phyloP scores from a whole-genome alignment of 2,113 vertebrate genomes.

The Oreochromis niloticus region DNA sequence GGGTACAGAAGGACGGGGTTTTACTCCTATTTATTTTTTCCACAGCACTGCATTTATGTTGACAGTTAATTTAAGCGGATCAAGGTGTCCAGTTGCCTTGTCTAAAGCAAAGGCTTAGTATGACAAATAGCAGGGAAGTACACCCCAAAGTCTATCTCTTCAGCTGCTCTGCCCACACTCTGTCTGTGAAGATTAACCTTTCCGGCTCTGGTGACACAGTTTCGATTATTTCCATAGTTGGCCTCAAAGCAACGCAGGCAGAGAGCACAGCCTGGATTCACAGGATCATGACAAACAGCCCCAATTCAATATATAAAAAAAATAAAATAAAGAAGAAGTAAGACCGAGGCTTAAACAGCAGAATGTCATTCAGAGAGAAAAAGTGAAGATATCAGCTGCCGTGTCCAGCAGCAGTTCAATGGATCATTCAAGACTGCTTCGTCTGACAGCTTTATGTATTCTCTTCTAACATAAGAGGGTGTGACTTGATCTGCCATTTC shows the following conservation, averaged over 20 bases:
- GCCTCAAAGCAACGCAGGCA: not conserved
- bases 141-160: conserved; percentile 59
- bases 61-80: conserved; percentile 72
- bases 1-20: not conserved
- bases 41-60: conserved; percentile 57
- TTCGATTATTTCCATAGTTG: conserved; percentile 57
- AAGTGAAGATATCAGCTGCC: not conserved
- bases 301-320: conserved; percentile 7
- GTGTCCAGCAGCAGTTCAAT: not conserved
- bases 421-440: not conserved
- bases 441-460: not conserved
- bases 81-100: conserved; percentile 63
- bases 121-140: conserved; percentile 65
- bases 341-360: not conserved
- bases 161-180: conserved; percentile 48
- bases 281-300: conserved; percentile 17
- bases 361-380: not conserved
- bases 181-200: conserved; percentile 66
- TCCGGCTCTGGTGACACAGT: conserved; percentile 41
- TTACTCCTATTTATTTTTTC: conserved; percentile 49
- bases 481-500: not conserved
- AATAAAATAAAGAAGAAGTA: not conserved
- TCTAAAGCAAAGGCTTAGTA: conserved; percentile 57
- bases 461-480: not conserved
- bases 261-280: not conserved